Base-by-base conservation (phyloP, 2,888 invertebrate genomes). In the Acrobeloides nanus region DNA sequence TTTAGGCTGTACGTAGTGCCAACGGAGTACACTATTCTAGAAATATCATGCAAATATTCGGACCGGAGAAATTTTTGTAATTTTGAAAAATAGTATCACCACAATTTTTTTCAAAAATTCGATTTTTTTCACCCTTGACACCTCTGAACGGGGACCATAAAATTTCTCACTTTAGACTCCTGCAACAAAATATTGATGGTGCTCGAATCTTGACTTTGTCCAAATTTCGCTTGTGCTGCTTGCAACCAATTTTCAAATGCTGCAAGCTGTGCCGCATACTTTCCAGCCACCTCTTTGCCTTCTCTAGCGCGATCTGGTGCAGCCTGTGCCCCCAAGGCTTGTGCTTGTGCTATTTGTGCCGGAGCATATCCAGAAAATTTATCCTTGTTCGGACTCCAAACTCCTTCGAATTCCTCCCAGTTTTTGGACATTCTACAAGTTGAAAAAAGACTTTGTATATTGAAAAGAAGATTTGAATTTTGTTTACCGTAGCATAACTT, bases 401-500 rank as follows among this genome's bases (percentile, higher is more conserved):
- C 37, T 21, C 43, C 44, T 37, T 69, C 68, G 15, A 66, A 49
- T 24, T 38, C 52, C 53, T 64, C 64, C 67, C 68, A 69, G 32
- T 66, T 60, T 6, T 56, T 41, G 1, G 64, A 62, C 48, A 68
- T 61, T 46, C 68, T 66, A 20, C 39, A 37, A 25, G 18, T 45
- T n/a, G n/a, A n/a, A n/a, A n/a, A n/a, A n/a, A n/a, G n/a, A n/a
- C n/a, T n/a, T n/a, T n/a, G n/a, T n/a, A n/a, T n/a, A n/a, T n/a
- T n/a, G n/a, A n/a, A n/a, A n/a, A n/a, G n/a, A n/a, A n/a, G n/a
- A n/a, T n/a, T n/a, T n/a, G n/a, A 21, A 46, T 34, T 52, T 50
- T 10, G 17, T 48, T 43, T 26, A 68, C 68, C 53, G 58, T 21
- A 70, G 41, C 67, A 70, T 70, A 7, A 62, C 55, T 21, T 48